Percentiles rank a stretch among this genome's conserved stretches.
Conservation (phyloP, 2,113 vertebrate genomes). For the Zeus faber region DNA sequence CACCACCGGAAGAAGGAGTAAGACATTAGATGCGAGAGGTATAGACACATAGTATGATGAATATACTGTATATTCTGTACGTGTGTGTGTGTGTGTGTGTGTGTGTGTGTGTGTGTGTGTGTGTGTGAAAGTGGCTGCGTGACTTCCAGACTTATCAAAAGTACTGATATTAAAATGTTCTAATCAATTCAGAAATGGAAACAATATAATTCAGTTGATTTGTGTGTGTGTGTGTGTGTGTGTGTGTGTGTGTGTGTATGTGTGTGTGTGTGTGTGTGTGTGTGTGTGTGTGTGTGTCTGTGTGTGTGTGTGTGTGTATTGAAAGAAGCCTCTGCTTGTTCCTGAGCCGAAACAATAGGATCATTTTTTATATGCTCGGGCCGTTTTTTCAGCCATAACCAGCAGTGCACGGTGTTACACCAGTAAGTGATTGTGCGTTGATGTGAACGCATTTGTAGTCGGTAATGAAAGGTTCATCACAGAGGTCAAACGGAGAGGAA, state of each 20-base stretch:
- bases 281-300: background rate
- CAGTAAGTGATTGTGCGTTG: no score
- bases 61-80: background rate
- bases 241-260: background rate
- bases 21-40: background rate
- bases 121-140: background rate
- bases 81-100: background rate
- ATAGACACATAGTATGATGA: background rate
- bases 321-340: slow-evolving; percentile 39
- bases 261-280: slow-evolving; percentile 3
- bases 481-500: no score
- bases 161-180: no score
- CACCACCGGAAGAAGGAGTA: background rate
- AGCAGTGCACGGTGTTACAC: no score
- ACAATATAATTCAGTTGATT: no score
- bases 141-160: no score
- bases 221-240: background rate
- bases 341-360: slow-evolving; percentile 36
- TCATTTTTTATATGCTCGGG: background rate
- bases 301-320: background rate
- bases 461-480: no score
- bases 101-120: background rate
- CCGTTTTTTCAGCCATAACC: no score
- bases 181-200: no score
- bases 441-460: no score